phyloP scores from a whole-genome alignment of 1,140 invertebrate genomes.

The Dinothrombium tinctorium region DNA sequence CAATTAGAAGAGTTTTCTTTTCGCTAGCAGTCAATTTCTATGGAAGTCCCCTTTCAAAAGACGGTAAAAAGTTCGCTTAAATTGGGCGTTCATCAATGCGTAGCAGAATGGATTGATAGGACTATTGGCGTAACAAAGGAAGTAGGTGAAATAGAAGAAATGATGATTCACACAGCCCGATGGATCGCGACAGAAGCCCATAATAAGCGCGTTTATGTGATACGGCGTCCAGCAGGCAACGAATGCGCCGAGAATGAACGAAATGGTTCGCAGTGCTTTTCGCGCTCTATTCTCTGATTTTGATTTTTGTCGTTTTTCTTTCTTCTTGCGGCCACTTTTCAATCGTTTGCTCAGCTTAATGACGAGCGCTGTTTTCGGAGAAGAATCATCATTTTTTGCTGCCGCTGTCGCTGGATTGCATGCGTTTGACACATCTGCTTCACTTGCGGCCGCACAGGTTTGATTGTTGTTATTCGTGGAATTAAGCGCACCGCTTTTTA shows the following conservation, averaged over 20 bases:
- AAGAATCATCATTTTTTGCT: background rate
- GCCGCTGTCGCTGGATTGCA: background rate
- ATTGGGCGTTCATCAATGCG: slow-evolving; percentile 93
- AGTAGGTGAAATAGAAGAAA: slow-evolving; percentile 93
- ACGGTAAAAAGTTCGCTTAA: slow-evolving; percentile 92
- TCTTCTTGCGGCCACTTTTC: background rate
- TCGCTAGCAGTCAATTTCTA: slow-evolving; percentile 6
- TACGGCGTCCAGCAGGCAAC: slow-evolving; percentile 99
- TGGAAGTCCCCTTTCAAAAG: slow-evolving; percentile 64
- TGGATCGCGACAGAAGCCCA: slow-evolving; percentile 73
- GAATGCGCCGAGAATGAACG: slow-evolving; percentile 90
- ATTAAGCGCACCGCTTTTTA: too few species aligned
- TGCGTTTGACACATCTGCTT: too few species aligned
- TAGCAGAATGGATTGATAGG: slow-evolving; percentile 98
- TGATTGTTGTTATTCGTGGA: too few species aligned
- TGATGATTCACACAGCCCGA: slow-evolving; percentile 80
- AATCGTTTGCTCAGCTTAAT: background rate
- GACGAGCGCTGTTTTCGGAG: background rate
- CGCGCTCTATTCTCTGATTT: slow-evolving; percentile 92
- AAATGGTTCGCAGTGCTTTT: slow-evolving; percentile 94
- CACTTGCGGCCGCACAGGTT: too few species aligned
- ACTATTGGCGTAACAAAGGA: slow-evolving; percentile 94
- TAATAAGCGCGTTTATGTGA: slow-evolving; percentile 80
- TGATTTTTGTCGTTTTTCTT: slow-evolving; percentile 57
- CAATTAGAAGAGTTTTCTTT: too few species aligned